Conservation (phyloP, 2,113 vertebrate genomes). For the Chroicocephalus ridibundus region DNA sequence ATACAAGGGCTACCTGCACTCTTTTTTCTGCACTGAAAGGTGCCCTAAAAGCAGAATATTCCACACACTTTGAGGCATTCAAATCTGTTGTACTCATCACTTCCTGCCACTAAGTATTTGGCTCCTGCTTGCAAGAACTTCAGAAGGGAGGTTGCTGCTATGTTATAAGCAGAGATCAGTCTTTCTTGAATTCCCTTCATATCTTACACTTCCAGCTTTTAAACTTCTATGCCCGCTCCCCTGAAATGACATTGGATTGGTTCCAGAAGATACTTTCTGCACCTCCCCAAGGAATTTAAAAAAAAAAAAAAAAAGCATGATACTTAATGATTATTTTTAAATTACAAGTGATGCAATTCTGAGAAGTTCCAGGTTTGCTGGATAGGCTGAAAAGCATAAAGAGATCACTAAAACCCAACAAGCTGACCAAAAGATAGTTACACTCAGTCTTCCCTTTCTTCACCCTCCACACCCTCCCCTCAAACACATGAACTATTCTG, state of each 20-base stretch:
- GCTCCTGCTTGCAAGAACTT: not conserved
- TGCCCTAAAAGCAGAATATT: not conserved
- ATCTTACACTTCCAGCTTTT: not conserved
- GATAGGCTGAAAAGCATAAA: not conserved
- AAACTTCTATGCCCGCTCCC: not conserved
- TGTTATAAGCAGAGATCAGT: not conserved
- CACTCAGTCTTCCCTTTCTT: not conserved
- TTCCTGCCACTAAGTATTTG: not conserved
- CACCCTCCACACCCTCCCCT: fast-evolving
- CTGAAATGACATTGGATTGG: not conserved
- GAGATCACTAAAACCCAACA: not conserved
- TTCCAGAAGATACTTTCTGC: not conserved
- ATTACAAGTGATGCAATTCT: not conserved
- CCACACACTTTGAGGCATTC: not conserved
- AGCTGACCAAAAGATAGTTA: not conserved
- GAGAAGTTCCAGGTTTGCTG: not conserved
- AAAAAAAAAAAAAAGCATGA: not conserved
- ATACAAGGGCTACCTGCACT: not conserved
- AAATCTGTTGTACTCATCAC: not conserved
- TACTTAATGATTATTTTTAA: not conserved
- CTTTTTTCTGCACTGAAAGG: not conserved
- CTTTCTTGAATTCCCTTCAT: not conserved
- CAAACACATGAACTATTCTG: not conserved
- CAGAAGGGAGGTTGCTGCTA: not conserved
- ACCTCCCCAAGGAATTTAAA: not conserved